These are phyloP conservation scores for Coreoperca whiteheadi DNA, from an alignment of 2,113 vertebrate species.

Conservation along the genomic window DNA sequence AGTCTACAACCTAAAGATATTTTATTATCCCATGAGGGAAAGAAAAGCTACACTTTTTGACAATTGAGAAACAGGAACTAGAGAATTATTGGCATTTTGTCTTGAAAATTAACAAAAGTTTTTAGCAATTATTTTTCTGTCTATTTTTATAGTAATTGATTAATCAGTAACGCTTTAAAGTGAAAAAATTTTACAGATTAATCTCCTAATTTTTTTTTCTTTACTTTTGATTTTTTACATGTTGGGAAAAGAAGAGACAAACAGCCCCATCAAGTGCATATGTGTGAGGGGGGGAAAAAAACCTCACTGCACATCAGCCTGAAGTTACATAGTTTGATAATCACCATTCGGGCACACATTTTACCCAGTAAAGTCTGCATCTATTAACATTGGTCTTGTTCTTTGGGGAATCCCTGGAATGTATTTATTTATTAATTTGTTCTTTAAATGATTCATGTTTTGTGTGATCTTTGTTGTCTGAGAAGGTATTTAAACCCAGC, in stretches of 20 bases:
- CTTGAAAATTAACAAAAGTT: no score
- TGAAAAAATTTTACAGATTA: background rate
- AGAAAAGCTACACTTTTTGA: background rate
- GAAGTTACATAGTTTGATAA: background rate
- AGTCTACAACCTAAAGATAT: no score
- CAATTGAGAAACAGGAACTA: no score
- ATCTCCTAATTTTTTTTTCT: background rate
- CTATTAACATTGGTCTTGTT: background rate
- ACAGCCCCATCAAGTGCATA: background rate
- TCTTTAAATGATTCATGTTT: background rate
- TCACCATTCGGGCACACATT: background rate
- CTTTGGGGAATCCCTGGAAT: background rate
- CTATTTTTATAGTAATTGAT: no score
- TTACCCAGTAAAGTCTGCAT: background rate
- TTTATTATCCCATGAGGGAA: background rate
- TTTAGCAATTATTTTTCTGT: no score
- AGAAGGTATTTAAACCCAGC: background rate
- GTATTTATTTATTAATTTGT: slow-evolving; percentile 11
- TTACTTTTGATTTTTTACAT: background rate
- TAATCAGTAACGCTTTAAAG: background rate
- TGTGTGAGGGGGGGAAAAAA: background rate
- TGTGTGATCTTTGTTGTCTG: slow-evolving; percentile 6
- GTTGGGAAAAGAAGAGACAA: background rate
- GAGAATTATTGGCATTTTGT: no score
- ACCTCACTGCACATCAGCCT: background rate